These are phyloP conservation scores for Sphaeridia pumilis DNA, from an alignment of 2,888 invertebrate species.

Conservation along the genomic window DNA sequence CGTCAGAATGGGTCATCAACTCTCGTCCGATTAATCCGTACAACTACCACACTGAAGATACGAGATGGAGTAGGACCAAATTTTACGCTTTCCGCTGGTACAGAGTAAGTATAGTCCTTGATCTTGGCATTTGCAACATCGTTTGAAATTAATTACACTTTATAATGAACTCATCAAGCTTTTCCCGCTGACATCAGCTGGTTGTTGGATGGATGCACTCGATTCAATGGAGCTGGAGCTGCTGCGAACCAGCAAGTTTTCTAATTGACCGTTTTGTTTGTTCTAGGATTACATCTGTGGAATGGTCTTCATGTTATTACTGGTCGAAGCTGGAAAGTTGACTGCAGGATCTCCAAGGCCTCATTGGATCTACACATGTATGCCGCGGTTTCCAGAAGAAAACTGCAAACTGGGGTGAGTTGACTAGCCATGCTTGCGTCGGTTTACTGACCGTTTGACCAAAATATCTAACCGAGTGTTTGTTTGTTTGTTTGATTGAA, in stretches of 20 bases:
- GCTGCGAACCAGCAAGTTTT: too few relatives aligned
- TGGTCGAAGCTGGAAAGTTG: constrained; percentile 50
- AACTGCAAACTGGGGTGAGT: constrained; percentile 50
- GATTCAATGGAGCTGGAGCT: too few relatives aligned
- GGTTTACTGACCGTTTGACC: too few relatives aligned
- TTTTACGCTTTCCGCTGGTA: constrained; percentile 22
- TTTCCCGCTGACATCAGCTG: too few relatives aligned
- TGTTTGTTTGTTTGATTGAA: too few relatives aligned
- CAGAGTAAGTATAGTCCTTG: constrained; percentile 29
- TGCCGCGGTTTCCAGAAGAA: constrained; percentile 49
- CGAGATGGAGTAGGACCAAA: constrained; percentile 22
- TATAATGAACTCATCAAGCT: too few relatives aligned
- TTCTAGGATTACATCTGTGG: constrained; percentile 53
- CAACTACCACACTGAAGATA: constrained; percentile 20
- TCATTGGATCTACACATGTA: constrained; percentile 61
- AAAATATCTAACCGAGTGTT: too few relatives aligned
- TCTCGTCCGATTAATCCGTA: constrained; percentile 18
- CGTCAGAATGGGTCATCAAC: constrained; percentile 29
- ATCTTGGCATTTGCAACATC: too few relatives aligned
- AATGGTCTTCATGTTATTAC: constrained; percentile 49
- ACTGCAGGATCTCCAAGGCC: constrained; percentile 61
- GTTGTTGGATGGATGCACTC: too few relatives aligned
- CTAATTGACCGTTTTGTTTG: not conserved
- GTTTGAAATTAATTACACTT: too few relatives aligned
- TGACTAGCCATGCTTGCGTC: too few relatives aligned